These are phyloP conservation scores for Leptarthrus brevirostris DNA, from an alignment of 2,888 invertebrate genomes.

Conservation along the genomic window DNA sequence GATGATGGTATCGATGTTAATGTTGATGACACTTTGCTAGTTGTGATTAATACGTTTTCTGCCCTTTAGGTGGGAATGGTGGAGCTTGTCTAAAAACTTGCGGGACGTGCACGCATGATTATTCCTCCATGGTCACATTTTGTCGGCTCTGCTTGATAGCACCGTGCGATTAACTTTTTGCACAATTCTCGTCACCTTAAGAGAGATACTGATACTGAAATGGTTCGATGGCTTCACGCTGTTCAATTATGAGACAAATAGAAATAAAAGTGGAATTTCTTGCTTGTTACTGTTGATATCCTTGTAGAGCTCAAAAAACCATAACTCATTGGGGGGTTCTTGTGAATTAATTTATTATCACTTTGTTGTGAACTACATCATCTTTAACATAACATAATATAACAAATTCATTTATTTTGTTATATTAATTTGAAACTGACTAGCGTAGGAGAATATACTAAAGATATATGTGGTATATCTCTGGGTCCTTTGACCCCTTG, in stretches of 20 bases:
- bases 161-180: slow-evolving; percentile 26
- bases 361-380: no score
- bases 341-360: no score
- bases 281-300: no score
- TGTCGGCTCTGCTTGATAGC: slow-evolving; percentile 37
- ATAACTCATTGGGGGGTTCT: no score
- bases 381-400: no score
- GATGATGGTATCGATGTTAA: slow-evolving; percentile 41
- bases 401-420: no score
- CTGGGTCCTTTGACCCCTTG: no score
- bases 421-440: no score
- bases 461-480: no score
- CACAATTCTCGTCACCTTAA: slow-evolving; percentile 27
- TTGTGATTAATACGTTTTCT: slow-evolving; percentile 43
- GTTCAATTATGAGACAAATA: slow-evolving; percentile 27
- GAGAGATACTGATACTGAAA: slow-evolving; percentile 32
- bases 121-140: slow-evolving; percentile 33
- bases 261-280: no score
- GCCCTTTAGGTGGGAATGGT: slow-evolving; percentile 38
- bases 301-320: no score
- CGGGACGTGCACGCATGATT: slow-evolving; percentile 40
- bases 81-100: slow-evolving; percentile 18
- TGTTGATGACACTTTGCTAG: slow-evolving; percentile 40
- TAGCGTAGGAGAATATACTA: no score
- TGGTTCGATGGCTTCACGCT: slow-evolving; percentile 37